Evolutionary conservation across 2,888 invertebrate species (phyloP), one percentile per base, ranked within the genome.

Genomic region (Tenthredo amoena): DNA sequence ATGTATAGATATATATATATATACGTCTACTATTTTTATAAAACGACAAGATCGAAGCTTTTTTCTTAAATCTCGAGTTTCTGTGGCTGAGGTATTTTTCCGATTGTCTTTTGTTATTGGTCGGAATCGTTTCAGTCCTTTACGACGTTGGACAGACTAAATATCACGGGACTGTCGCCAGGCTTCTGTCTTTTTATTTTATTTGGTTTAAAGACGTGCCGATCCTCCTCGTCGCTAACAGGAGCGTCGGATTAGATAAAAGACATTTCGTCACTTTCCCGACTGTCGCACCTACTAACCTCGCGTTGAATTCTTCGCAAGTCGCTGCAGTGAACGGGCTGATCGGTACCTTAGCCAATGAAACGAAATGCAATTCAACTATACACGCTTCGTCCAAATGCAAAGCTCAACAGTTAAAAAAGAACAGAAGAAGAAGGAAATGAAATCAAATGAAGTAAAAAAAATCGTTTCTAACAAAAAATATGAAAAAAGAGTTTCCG

Each of bases 231-330:
- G 47, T 71, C 83, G 68, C 68, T 43, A 34, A 68, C 68, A 43
- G 68, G 68, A 47, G 15, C 83, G 68, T 68, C 43, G 68, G 50
- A 83, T 83, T 71, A 71, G 83, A 83, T 50, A 83, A 83, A 83
- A 83, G 83, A 71, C 68, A 83, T 83, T 83, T 83, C 83, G 50
- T 83, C 83, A 83, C 83, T 71, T 83, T 83, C 62, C 81, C 62
- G 77, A 77, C 50, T 34, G 77, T 77, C 77, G 77, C 77, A 77
- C 77, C 77, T 77, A 77, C 31, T 62, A 58, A 81, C 81, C 81
- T 62, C 62, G 5, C 40, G 81, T 21, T 62, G 62, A 58, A 81
- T 81, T 81, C 62, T n/a, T 34, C 62, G 81, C 81, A 81, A 81
- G 81, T 81, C 81, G 81, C 10, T 55, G n/a, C 55, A n/a, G 55